Evolutionary conservation across 2,888 invertebrate genomes (phyloP).

Genomic region (Coenonympha glycerion): DNA sequence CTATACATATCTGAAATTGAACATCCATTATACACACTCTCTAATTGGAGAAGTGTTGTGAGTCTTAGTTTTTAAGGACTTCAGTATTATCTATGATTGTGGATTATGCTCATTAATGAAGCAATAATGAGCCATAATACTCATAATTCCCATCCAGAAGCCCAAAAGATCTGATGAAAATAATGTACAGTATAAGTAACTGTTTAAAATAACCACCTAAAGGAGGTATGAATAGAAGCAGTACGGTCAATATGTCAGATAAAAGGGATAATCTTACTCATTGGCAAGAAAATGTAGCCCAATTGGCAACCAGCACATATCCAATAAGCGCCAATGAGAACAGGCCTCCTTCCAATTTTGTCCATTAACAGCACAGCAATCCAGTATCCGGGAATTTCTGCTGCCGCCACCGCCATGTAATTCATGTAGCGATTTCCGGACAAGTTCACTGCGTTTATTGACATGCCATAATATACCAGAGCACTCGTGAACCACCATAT

Average conservation of each 20-base stretch:
- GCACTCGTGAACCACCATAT: slow-evolving; percentile 80
- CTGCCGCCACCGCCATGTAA: slow-evolving; percentile 75
- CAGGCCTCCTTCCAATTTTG: slow-evolving; percentile 73
- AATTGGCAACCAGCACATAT: slow-evolving; percentile 2
- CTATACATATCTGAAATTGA: slow-evolving; percentile 22
- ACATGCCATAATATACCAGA: slow-evolving; percentile 80
- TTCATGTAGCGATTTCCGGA: slow-evolving; percentile 79
- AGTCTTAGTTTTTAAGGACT: too few relatives aligned
- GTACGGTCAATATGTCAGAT: too few relatives aligned
- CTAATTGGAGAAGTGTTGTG: too few relatives aligned
- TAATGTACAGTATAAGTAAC: neutral
- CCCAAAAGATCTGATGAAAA: neutral
- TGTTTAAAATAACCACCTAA: neutral
- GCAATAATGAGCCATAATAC: too few relatives aligned
- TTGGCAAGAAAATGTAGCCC: slow-evolving; percentile 3
- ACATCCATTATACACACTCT: too few relatives aligned
- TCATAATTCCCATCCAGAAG: too few relatives aligned
- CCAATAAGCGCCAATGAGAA: slow-evolving; percentile 7
- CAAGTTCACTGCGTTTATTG: slow-evolving; percentile 78
- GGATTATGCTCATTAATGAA: too few relatives aligned
- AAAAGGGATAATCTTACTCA: neutral
- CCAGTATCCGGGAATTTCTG: slow-evolving; percentile 82
- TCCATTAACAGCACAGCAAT: slow-evolving; percentile 76
- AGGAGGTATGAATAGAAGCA: neutral
- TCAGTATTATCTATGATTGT: too few relatives aligned